Evolutionary conservation across 1,140 invertebrate genomes (phyloP), one percentile per base, ranked within the genome.

Genomic region (Aculops lycopersici): DNA sequence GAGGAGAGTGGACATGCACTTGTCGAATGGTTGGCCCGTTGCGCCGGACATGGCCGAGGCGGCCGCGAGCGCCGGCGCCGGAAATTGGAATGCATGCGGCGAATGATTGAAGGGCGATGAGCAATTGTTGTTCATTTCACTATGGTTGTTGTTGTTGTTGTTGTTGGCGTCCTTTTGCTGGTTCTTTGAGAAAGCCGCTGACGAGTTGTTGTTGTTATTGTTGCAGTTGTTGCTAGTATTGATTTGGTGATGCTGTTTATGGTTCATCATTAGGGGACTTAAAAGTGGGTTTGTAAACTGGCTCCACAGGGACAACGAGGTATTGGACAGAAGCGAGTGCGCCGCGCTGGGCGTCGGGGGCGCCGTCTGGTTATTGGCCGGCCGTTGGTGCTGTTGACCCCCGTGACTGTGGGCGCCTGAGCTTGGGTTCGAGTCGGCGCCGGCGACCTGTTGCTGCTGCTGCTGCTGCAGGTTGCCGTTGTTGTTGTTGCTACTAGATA

Each of bases 251-350:
- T 8, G 8, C 24, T 8, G n/a, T 8, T 31, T 31, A n/a, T 31
- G 8, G n/a, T 31, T 31, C 8, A n/a, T 31, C 24, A 31, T 8
- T 8, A 31, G 44, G 40, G 47, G 44, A 37, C 40, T 42, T 14
- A 45, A 20, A 12, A 45, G 4, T 12, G 41, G 43, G 20, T 45
- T 43, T 18, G 42, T 37, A 13, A 50, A 38, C 1, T 47, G 45
- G 38, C 42, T 48, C 45, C 47, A 50, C 20, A 50, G 47, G 20
- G 48, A 38, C 21, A 43, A 41, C 19, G 47, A 15, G 2, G 44
- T 16, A 1, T 46, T 43, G 15, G 42, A 20, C 17, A 43, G 21
- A n/a, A 31, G 24, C 8, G 3, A 19, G 35, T 36, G 41, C 15
- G 41, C 41, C 35, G 41, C 15, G 4, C 17, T 8, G 14, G 41